Conservation (phyloP, 2,113 vertebrate genomes). For the Lamprotornis superbus region DNA sequence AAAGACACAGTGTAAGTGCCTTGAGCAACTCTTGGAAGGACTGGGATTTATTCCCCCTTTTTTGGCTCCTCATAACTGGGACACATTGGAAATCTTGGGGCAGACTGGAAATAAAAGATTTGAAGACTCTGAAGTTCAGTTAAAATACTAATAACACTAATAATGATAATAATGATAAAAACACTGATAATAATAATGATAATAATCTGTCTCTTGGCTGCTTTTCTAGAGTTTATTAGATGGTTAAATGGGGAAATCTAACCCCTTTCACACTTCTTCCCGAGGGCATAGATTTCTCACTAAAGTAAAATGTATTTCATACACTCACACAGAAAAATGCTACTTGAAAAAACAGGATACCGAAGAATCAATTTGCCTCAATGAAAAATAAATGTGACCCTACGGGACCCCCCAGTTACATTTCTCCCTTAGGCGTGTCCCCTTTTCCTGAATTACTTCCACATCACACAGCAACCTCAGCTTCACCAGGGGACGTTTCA, state of each 20-base stretch:
- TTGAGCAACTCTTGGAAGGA: slow-evolving; percentile 26
- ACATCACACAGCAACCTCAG: not conserved
- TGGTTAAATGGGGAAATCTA: not conserved
- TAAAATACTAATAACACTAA: not conserved
- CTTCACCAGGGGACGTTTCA: not conserved
- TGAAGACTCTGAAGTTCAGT: not conserved
- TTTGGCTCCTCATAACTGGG: not conserved
- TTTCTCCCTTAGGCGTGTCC: not conserved
- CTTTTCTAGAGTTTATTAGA: not conserved
- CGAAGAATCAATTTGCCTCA: not conserved
- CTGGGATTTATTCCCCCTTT: not conserved
- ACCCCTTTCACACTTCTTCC: slow-evolving; percentile 1
- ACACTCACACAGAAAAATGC: not conserved
- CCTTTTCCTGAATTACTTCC: not conserved
- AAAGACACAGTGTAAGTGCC: slow-evolving; percentile 22
- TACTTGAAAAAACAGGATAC: not conserved
- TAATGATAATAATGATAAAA: not conserved
- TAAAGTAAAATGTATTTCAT: slow-evolving; percentile 1
- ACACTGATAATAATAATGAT: not conserved
- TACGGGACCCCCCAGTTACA: not conserved
- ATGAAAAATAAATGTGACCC: not conserved
- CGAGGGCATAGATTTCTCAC: not conserved
- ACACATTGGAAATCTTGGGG: not conserved
- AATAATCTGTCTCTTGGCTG: not conserved
- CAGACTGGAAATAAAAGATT: not conserved